Base-by-base conservation (phyloP, 2,797 vertebrate genomes). In the Salarias fasciatus region DNA sequence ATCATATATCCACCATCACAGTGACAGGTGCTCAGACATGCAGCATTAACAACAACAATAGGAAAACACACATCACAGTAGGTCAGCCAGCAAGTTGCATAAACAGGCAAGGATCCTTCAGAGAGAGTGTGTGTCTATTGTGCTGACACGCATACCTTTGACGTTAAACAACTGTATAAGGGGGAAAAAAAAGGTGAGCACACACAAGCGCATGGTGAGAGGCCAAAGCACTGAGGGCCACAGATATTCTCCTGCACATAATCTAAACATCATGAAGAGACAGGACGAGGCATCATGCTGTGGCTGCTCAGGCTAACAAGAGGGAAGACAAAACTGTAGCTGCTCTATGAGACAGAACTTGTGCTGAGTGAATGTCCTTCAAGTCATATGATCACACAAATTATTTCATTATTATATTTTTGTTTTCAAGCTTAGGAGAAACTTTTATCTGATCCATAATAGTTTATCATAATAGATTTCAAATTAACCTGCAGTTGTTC, bases 61-160 rank as follows among this genome's bases (percentile, higher is more conserved):
- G 69, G 36, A 46, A 31, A 43, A 36, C 43, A 55, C 5, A 73
- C 31, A 44, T 15, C 18, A 42, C 2, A 61, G 48, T 1, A 2
- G 11, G 31, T 29, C 44, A 75, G 46, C 51, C 51, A 30, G 38
- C 60, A 53, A 7, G 18, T 3, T 35, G 18, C 49, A 47, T 53
- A 30, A 63, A 87, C n/a, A 89, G 84, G 71, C 62, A 75, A 84
- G 7, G 57, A 80, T 65, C 63, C 80, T 88, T 87, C 79, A 76
- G 60, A 77, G 62, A 64, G 28, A 35, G 37, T 43, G 63, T n/a
- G n/a, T n/a, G n/a, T n/a, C n/a, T n/a, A n/a, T 53, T 37, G 36
- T 49, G 68, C 72, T 66, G 40, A 15, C 78, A 55, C 33, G 68
- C 72, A 82, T 73, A 30, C 60, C 44, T 53, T 30, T 74, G 82